phyloP scores from a whole-genome alignment of 2,888 invertebrate species.

The Gortyna flavago region DNA sequence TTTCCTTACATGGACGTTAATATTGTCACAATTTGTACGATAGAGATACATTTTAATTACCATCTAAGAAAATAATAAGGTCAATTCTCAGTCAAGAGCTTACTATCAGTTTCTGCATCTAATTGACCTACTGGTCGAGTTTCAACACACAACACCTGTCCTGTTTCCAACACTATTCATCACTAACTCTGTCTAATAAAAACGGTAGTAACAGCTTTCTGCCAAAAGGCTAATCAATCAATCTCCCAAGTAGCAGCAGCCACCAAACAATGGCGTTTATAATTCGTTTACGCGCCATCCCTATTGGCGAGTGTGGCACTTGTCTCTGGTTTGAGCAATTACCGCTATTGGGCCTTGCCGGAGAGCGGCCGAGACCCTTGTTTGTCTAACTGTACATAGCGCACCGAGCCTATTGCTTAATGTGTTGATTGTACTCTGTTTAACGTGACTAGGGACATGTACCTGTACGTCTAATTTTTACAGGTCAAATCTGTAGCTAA shows the following conservation, averaged over 20 bases:
- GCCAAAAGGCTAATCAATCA: slow-evolving; percentile 44
- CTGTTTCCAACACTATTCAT: slow-evolving; percentile 8
- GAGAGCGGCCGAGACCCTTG: slow-evolving; percentile 61
- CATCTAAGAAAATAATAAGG: background rate
- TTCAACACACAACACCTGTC: slow-evolving; percentile 22
- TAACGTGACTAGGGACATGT: slow-evolving; percentile 12
- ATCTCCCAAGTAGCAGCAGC: slow-evolving; percentile 1
- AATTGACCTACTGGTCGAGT: slow-evolving; percentile 23
- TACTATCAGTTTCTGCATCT: slow-evolving; percentile 4
- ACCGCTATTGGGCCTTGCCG: slow-evolving; percentile 75
- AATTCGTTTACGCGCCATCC: slow-evolving; percentile 56
- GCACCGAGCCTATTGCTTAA: slow-evolving; percentile 61
- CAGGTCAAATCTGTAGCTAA: background rate
- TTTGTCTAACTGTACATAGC: slow-evolving; percentile 75
- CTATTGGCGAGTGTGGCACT: slow-evolving; percentile 54
- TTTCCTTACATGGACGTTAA: background rate
- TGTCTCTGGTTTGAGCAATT: slow-evolving; percentile 76
- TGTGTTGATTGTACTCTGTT: slow-evolving; percentile 57
- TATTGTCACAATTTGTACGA: background rate
- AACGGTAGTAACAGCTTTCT: slow-evolving; percentile 38
- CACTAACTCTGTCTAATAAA: slow-evolving; percentile 21
- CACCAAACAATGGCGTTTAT: slow-evolving; percentile 34
- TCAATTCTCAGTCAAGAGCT: too few species aligned
- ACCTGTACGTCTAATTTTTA: background rate
- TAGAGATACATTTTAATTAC: background rate